phyloP scores from a whole-genome alignment of 64 coral and sea anemone species.

The Stichodactyla mertensii region DNA sequence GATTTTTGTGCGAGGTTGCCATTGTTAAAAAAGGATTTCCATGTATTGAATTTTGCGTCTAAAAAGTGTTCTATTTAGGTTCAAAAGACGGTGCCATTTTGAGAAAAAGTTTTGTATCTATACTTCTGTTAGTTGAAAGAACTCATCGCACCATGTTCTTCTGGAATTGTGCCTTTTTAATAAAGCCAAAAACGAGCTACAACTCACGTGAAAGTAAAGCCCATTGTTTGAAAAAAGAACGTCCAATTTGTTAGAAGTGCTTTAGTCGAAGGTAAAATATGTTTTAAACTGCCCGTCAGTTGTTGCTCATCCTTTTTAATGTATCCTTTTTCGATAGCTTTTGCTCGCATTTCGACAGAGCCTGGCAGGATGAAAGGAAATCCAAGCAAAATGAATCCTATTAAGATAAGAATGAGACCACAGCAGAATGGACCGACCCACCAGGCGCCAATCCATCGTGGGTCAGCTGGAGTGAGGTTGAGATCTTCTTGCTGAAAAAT shows the following conservation, averaged over 20 bases:
- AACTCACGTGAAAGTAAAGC: background rate
- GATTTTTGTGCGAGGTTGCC: too few species aligned
- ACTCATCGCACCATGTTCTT: too few species aligned
- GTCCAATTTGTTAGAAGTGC: conserved; percentile 70
- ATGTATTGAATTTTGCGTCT: too few species aligned
- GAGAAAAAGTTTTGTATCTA: too few species aligned
- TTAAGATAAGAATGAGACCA: conserved; percentile 34
- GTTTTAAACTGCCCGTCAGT: conserved; percentile 41
- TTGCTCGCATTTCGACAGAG: conserved; percentile 43
- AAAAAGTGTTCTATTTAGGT: too few species aligned
- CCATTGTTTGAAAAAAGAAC: conserved; percentile 74
- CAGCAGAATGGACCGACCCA: conserved; percentile 59
- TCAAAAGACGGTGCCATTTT: too few species aligned
- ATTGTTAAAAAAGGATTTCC: too few species aligned
- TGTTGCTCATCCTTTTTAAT: conserved; percentile 46
- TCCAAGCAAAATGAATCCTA: conserved; percentile 41
- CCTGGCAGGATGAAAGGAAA: conserved; percentile 66
- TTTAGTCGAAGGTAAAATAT: conserved; percentile 53
- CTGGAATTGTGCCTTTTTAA: too few species aligned
- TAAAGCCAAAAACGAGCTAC: background rate
- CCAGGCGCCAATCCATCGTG: conserved; percentile 91
- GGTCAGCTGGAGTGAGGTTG: conserved; percentile 33
- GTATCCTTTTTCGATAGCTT: conserved; percentile 56
- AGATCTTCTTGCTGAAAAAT: conserved; percentile 39
- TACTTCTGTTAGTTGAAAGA: too few species aligned